Base-by-base conservation (phyloP, 2,113 vertebrate species). In the Cryptotis parvus region DNA sequence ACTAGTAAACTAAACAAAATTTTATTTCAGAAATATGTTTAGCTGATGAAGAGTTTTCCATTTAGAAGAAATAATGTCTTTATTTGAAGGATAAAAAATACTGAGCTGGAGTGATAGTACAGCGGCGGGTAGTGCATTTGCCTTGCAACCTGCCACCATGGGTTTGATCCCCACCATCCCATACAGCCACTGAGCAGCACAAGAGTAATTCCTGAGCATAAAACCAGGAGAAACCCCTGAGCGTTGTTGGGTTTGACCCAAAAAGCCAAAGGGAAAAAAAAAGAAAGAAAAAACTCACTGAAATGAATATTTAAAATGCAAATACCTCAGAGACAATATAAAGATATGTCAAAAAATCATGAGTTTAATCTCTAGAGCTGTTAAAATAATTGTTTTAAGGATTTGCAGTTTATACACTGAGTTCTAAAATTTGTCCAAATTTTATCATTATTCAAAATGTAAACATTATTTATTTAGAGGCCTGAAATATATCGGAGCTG, bases 41-140 rank as follows among this genome's bases (percentile, higher is more conserved):
- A 61, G 33, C 55, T 63, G 15, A 39, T 84, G 1, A 93, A 85
- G 43, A 33, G 27, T 72, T 87, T 94, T n/a, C n/a, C n/a, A 49
- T 26, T 10, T 33, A 52, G 45, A 72, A 29, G 8, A 72, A 85
- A 88, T 3, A 43, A 35, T 39, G 4, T 35, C 61, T 41, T 27
- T 6, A 78, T 31, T 61, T 78, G 6, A 94, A 89, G 89, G 83
- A 66, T 24, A 72, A 24, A 81, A 87, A n/a, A 37, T 16, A 84
- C n/a, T n/a, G n/a, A n/a, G n/a, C n/a, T n/a, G n/a, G n/a, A n/a
- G n/a, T n/a, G n/a, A n/a, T n/a, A n/a, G n/a, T n/a, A n/a, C n/a
- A n/a, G n/a, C n/a, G n/a, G n/a, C n/a, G n/a, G n/a, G n/a, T n/a
- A n/a, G n/a, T n/a, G n/a, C n/a, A n/a, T n/a, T n/a, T n/a, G n/a